Evolutionary conservation across 2,888 invertebrate genomes (phyloP).

Genomic region (Spisula solida): DNA sequence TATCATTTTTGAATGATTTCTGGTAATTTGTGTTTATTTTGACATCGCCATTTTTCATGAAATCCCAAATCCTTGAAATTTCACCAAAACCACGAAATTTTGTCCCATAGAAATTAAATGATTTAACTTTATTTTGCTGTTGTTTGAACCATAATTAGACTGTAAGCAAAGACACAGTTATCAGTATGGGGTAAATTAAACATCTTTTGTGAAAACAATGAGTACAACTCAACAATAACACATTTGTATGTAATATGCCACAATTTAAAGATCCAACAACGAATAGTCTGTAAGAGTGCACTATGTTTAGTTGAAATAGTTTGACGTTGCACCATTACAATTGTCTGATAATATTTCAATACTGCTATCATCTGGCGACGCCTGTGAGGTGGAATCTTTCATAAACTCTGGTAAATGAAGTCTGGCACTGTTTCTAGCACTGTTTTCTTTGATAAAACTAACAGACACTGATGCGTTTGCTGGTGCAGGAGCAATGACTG

Average conservation of each 20-base stretch:
- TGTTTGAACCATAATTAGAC: too few relatives aligned
- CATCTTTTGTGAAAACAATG: not conserved
- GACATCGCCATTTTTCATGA: too few relatives aligned
- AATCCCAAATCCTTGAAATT: too few relatives aligned
- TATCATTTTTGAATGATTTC: too few relatives aligned
- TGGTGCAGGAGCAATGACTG: slow-evolving; percentile 37
- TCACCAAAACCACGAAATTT: too few relatives aligned
- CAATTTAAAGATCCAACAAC: not conserved
- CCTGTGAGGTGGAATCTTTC: slow-evolving; percentile 74
- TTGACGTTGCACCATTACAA: slow-evolving; percentile 70
- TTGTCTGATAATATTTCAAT: slow-evolving; percentile 84
- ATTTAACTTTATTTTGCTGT: too few relatives aligned
- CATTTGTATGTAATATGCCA: not conserved
- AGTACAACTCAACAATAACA: not conserved
- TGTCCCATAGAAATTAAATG: too few relatives aligned
- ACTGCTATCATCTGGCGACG: slow-evolving; percentile 84
- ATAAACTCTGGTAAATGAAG: slow-evolving; percentile 70
- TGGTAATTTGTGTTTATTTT: too few relatives aligned
- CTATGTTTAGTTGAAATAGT: slow-evolving; percentile 71
- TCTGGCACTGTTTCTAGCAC: slow-evolving; percentile 64
- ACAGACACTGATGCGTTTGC: slow-evolving; percentile 25
- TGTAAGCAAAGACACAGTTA: too few relatives aligned
- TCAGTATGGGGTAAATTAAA: not conserved
- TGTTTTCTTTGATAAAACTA: slow-evolving; percentile 39
- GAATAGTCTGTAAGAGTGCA: not conserved